phyloP scores from a whole-genome alignment of 2,113 vertebrate species.

The Vicugna pacos region DNA sequence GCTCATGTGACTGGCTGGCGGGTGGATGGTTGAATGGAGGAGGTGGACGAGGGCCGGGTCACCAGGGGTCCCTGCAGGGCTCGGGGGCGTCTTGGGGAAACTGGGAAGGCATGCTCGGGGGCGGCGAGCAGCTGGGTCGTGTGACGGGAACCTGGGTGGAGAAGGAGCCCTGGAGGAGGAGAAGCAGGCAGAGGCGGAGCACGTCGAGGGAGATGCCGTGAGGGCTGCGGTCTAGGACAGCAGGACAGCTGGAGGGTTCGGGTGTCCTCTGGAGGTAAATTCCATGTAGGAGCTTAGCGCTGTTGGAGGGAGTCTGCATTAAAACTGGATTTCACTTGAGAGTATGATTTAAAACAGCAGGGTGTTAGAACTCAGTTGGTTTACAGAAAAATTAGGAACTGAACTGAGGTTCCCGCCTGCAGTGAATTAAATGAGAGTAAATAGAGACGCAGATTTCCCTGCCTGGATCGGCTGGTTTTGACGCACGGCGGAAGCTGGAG shows the following conservation, averaged over 20 bases:
- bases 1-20: neutral
- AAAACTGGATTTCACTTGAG: constrained; percentile 2
- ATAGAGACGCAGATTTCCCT: constrained; percentile 3
- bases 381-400: constrained; percentile 5
- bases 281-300: neutral
- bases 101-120: neutral
- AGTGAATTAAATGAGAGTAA: constrained; percentile 44
- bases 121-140: neutral
- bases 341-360: neutral
- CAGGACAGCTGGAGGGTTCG: neutral
- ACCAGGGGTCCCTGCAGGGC: neutral
- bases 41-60: neutral
- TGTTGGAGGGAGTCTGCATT: neutral
- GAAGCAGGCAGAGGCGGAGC: neutral
- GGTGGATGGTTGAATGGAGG: neutral
- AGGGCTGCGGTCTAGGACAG: neutral
- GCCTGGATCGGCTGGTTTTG: neutral
- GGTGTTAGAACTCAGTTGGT: neutral
- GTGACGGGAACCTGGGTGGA: neutral
- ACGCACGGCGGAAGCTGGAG: neutral
- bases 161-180: neutral
- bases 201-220: neutral
- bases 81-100: neutral
- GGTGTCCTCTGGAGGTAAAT: neutral
- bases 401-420: neutral